A percentile compares a stretch with the other conserved stretches of the same genome.
phyloP scores from a whole-genome alignment of 2,888 invertebrate species.

The Campopleginae sp. region DNA sequence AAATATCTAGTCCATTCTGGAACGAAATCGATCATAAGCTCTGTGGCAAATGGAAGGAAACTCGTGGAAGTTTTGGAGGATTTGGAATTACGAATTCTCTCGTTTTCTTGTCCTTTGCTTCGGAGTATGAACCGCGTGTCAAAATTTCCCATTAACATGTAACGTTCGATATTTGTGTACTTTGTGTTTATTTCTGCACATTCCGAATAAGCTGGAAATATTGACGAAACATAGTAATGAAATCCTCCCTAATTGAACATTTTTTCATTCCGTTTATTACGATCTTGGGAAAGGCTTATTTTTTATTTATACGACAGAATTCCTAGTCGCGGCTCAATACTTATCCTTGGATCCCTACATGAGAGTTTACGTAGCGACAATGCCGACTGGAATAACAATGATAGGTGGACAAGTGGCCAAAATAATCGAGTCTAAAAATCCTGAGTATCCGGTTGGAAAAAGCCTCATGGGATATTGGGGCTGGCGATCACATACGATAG shows the following conservation, averaged over 20 bases:
- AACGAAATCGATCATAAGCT: no score
- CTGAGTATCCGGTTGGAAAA: conserved; percentile 88
- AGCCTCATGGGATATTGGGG: conserved; percentile 88
- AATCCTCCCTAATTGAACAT: not conserved
- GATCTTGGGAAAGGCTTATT: not conserved
- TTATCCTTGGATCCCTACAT: conserved; percentile 91
- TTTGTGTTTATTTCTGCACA: no score
- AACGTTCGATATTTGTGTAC: no score
- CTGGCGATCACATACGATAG: conserved; percentile 88
- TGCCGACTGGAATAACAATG: conserved; percentile 87
- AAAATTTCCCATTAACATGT: no score
- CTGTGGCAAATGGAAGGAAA: no score
- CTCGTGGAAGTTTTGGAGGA: no score
- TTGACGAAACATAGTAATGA: no score
- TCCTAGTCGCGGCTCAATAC: conserved; percentile 88
- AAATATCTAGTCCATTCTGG: no score
- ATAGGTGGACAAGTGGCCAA: conserved; percentile 90
- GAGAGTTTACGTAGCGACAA: conserved; percentile 86
- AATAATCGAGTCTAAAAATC: conserved; percentile 88
- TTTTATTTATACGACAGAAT: conserved; percentile 85
- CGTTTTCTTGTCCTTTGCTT: no score
- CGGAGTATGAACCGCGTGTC: no score
- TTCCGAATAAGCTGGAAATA: no score
- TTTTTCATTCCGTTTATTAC: not conserved
- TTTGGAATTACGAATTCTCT: no score